Base-by-base conservation (phyloP, 2,888 invertebrate species). In the Neoscelio sp. region DNA sequence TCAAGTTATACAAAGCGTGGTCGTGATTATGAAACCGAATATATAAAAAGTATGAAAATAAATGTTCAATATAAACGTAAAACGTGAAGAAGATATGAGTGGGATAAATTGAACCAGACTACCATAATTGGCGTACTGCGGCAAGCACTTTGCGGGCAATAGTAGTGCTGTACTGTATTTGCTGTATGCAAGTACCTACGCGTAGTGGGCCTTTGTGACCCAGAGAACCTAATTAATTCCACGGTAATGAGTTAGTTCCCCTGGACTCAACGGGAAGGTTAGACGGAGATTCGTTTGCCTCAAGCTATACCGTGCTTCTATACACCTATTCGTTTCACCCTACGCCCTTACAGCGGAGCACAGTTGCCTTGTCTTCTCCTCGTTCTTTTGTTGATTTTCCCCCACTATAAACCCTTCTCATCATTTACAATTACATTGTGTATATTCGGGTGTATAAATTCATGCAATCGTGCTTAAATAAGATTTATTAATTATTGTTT, bases 191-290 rank as follows among this genome's bases (percentile, higher is more conserved):
- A 78, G 67, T 78, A 80, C 70, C 78, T 71, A 74, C 58, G 75
- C 67, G 68, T 74, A 78, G 80, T 83, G 83, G 82, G 85, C 85
- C 87, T 87, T 88, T 87, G 87, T 87, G 85, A 85, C 85, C 86
- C 82, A 85, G 82, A 82, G 84, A 86, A 86, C 84, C 85, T 86
- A 87, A 86, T 87, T 87, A 87, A 87, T 86, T 86, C 85, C 82
- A 82, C 84, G 82, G 80, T 85, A 85, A 85, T 85, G 85, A 87
- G 86, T 87, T 85, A 82, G 83, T 83, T 84, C 78, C 83, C 81
- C 80, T 81, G 84, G 83, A 84, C 83, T 82, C 73, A 62, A 52
- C 80, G 81, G 82, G 82, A 83, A 82, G 83, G 79, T 81, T 73
- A 75, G 82, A 76, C 83, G 74, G 80, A 82, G 84, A 85, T 85